Evolutionary conservation across 1,140 invertebrate species (phyloP).

Genomic region (Panagrolaimus sp.): DNA sequence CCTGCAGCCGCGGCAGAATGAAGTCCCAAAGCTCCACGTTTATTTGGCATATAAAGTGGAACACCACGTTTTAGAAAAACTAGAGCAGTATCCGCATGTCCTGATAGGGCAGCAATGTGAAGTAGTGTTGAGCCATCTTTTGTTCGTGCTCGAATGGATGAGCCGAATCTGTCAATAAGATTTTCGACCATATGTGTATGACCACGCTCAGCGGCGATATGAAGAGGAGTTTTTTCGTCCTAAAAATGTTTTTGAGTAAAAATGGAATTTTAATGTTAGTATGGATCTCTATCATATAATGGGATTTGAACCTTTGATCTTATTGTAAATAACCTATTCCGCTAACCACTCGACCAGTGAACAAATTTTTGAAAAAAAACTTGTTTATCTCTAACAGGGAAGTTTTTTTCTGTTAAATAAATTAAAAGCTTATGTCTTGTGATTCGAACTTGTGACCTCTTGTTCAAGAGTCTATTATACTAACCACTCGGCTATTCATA

Average conservation of each 20-base stretch:
- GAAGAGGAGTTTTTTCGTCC: conserved; percentile 85
- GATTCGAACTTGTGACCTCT: too few species aligned
- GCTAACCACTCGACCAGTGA: too few species aligned
- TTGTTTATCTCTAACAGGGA: too few species aligned
- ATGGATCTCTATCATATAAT: not conserved
- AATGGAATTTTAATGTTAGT: conserved; percentile 16
- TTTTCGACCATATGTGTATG: conserved; percentile 89
- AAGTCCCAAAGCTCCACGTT: conserved; percentile 63
- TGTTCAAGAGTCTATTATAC: too few species aligned
- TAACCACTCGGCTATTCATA: too few species aligned
- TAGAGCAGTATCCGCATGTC: conserved; percentile 94
- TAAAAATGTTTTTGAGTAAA: conserved; percentile 30
- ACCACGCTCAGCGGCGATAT: conserved; percentile 91
- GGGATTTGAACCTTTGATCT: not conserved
- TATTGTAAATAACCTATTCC: too few species aligned
- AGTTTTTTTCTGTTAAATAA: too few species aligned
- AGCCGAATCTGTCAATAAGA: conserved; percentile 89
- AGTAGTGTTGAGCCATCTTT: conserved; percentile 90
- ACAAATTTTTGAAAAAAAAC: too few species aligned
- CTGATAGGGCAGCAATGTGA: conserved; percentile 86
- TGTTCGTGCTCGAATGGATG: conserved; percentile 52
- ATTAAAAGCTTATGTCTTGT: too few species aligned
- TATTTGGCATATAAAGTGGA: conserved; percentile 98
- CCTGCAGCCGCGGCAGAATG: conserved; percentile 66
- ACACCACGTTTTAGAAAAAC: conserved; percentile 97